A percentile compares a stretch with the other conserved stretches of the same genome.
These are phyloP conservation scores for Lates japonicus DNA, from an alignment of 2,797 vertebrate species.

Conservation along the genomic window DNA sequence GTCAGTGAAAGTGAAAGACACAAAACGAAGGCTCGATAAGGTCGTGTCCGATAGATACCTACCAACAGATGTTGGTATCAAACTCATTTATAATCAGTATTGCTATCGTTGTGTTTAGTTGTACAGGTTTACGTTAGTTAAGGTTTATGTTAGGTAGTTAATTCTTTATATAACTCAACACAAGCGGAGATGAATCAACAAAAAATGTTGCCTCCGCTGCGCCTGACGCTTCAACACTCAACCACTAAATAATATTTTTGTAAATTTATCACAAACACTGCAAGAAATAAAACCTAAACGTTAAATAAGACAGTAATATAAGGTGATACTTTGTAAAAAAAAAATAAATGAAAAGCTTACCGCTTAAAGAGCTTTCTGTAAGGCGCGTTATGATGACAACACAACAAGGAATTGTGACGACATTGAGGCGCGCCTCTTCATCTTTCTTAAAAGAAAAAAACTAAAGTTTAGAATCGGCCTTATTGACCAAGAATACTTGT, in stretches of 20 bases:
- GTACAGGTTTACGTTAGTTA: background rate
- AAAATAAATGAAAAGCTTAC: slow-evolving; percentile 31
- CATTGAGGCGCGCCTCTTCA: background rate
- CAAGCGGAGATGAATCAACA: slow-evolving; percentile 40
- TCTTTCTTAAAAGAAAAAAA: too few relatives aligned
- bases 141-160: background rate
- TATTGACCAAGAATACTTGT: too few relatives aligned
- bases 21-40: background rate
- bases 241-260: rapidly evolving
- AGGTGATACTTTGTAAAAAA: too few relatives aligned
- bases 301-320: rapidly evolving
- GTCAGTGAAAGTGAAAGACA: slow-evolving; percentile 31
- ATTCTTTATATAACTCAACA: background rate
- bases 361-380: background rate
- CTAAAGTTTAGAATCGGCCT: too few relatives aligned
- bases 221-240: rapidly evolving
- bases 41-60: background rate
- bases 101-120: background rate
- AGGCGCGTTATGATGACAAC: slow-evolving; percentile 23
- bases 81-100: background rate
- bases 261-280: rapidly evolving
- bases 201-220: background rate
- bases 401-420: background rate
- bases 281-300: rapidly evolving
- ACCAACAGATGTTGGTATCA: too few relatives aligned